Base-by-base conservation (phyloP, 1,140 invertebrate genomes). In the Hyles vespertilio region DNA sequence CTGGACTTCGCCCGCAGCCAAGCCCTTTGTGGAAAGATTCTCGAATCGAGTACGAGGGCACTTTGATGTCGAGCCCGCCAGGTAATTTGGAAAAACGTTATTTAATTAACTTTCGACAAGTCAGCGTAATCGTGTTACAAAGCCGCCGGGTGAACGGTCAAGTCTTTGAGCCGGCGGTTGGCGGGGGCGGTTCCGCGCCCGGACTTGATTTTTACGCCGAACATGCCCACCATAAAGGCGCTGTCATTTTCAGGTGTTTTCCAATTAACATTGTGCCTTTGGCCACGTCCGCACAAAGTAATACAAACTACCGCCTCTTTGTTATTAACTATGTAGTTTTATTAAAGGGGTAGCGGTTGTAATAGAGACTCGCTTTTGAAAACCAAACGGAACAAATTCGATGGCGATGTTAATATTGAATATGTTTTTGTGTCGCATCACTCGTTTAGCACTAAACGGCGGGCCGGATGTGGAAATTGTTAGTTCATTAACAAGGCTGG, bases 41-140 rank as follows among this genome's bases (percentile, higher is more conserved):
- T 72, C 73, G 77, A 76, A 79, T 72, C 78, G 67, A 68, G 73
- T 62, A 67, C 66, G 57, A 40, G 70, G 58, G 56, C 70, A 79
- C 83, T 88, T 88, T 88, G 85, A 88, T 81, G 74, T 85, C 80
- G 64, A 64, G 70, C 79, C 71, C 78, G 72, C 63, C 70, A 84
- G 83, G 77, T 86, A 84, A 87, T 87, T 88, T 76, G 74, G 85
- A 88, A 87, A 87, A 87, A 88, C 79, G 81, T 84, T 88, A 88
- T 85, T 88, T 88, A 88, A 88, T 88, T 87, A 88, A 86, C 79
- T 88, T 88, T 88, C 81, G 85, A 88, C 82, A 86, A 87, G 79
- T 87, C 77, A 63, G 72, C 71, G 81, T 88, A 84, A 88, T 88
- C 83, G 85, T 70, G 82, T 88, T 85, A 88, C 85, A 88, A 87